These are phyloP conservation scores for Oplegnathus fasciatus DNA, from an alignment of 2,113 vertebrate species.

Conservation along the genomic window DNA sequence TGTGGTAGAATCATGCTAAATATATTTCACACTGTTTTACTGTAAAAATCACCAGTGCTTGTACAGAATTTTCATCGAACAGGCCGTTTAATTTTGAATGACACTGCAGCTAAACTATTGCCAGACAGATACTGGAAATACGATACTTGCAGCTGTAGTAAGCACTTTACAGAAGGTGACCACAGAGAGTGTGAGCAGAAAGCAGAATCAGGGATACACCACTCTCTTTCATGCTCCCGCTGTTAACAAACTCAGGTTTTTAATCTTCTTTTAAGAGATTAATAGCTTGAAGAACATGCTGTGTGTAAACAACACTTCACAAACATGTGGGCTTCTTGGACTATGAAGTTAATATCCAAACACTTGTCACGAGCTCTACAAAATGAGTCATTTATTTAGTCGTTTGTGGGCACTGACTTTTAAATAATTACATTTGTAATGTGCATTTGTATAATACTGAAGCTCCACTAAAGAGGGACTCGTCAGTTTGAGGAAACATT, in stretches of 20 bases:
- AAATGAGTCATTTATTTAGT: constrained; percentile 12
- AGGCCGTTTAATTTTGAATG: background rate
- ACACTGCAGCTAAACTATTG: constrained; percentile 22
- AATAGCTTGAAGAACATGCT: constrained; percentile 3
- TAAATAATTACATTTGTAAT: constrained; percentile 25
- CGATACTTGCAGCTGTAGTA: constrained; percentile 44
- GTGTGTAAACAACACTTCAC: too few relatives aligned
- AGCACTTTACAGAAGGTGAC: constrained; percentile 54
- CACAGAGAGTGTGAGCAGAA: background rate
- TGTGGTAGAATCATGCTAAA: background rate
- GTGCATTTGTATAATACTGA: constrained; percentile 24
- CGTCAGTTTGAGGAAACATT: background rate
- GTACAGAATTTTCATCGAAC: background rate
- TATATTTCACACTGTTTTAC: constrained; percentile 6
- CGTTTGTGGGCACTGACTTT: background rate
- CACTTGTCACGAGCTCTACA: background rate
- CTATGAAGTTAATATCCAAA: constrained; percentile 27
- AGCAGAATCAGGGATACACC: constrained; percentile 15
- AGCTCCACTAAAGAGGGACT: background rate
- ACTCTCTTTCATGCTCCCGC: background rate
- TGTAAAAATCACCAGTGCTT: background rate
- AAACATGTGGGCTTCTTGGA: background rate
- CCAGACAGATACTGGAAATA: constrained; percentile 38
- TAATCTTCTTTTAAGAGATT: constrained; percentile 2
- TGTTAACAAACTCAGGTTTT: constrained; percentile 16